Percentiles rank a stretch among this genome's conserved stretches.
phyloP scores from a whole-genome alignment of 2,797 vertebrate genomes.

The Cossypha dichroa region DNA sequence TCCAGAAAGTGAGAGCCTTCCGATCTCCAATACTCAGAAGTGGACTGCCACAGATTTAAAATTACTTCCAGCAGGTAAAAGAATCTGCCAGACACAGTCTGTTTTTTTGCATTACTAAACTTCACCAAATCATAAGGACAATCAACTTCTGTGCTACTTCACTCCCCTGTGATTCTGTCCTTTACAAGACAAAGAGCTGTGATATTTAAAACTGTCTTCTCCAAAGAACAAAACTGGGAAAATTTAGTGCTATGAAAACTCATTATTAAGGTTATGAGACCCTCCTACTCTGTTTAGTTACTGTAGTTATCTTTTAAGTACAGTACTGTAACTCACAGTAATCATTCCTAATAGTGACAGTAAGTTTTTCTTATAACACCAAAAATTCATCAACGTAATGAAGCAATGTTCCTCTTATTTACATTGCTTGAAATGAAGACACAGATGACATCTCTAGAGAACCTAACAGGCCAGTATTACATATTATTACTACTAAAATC shows the following conservation, averaged over 20 bases:
- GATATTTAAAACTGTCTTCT: not conserved
- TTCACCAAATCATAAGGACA: not conserved
- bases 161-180: not conserved
- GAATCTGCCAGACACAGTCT: not conserved
- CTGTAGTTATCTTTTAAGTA: not conserved
- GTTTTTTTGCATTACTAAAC: not conserved
- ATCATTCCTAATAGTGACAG: not conserved
- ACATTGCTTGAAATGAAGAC: not conserved
- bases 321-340: not conserved
- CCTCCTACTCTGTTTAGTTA: not conserved
- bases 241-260: not conserved
- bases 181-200: not conserved
- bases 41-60: not conserved
- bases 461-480: rapidly evolving
- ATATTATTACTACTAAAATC: not conserved
- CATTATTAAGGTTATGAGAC: not conserved
- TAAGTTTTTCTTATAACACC: not conserved
- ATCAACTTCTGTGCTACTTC: not conserved
- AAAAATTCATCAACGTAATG: not conserved
- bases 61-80: not conserved
- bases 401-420: not conserved
- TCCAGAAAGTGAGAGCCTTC: not conserved
- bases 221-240: not conserved
- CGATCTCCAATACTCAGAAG: not conserved
- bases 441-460: not conserved